Evolutionary conservation across 2,113 vertebrate genomes (phyloP), one percentile per base, ranked within the genome.

Genomic region (Oriolus oriolus): DNA sequence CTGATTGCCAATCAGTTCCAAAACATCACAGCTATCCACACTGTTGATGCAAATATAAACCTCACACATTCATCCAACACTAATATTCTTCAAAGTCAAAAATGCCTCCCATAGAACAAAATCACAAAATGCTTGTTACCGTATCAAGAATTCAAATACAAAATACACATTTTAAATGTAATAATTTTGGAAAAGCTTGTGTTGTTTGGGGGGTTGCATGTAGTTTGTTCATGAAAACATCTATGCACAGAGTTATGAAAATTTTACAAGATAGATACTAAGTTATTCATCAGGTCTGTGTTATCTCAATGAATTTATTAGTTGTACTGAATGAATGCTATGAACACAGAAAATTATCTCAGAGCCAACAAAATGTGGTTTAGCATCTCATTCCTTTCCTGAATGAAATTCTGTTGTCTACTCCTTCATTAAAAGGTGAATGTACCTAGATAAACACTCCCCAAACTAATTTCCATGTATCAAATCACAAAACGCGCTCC

Each of bases 121-220:
- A 75, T 9, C 2, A 2, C 8, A 50, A 27, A 54, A 14, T 15
- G 2, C 22, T 31, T 41, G 4, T 28, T 75, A 70, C 16, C 59
- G 30, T 10, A 60, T 31, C 15, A 65, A 69, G 13, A 78, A 86
- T n/a, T 56, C 16, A 59, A 71, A 64, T 26, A 59, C 10, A 71
- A 68, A 70, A 57, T 12, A 63, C 16, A 75, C 3, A 45, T 28
- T 57, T 5, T 1, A 84, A 64, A 14, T 14, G 4, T 12, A 73
- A 16, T 52, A 16, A 52, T 80, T 93, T 82, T 21, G 84, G 42
- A 44, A 39, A 71, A n/a, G 20, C 50, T 50, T 39, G 24, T 59
- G 27, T 4, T 31, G 7, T 53, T 7, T 45, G 6, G 4, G 7
- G 8, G 3, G 1, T 6, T 61, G 10, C 24, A 7, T 31, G 27